phyloP scores from a whole-genome alignment of 2,113 vertebrate genomes.

The Sula dactylatra region DNA sequence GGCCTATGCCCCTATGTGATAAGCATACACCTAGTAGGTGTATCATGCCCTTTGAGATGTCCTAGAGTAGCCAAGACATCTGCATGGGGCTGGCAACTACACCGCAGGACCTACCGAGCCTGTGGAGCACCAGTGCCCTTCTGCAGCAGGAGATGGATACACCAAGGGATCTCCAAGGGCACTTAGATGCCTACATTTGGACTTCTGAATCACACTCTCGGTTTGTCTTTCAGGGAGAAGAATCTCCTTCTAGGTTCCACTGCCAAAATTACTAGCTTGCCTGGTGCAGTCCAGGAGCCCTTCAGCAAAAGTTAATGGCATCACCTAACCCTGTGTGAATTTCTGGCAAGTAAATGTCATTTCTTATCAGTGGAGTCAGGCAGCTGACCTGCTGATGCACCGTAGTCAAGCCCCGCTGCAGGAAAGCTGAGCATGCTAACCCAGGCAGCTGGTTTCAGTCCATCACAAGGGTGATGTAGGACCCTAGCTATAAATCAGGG shows the following conservation, averaged over 20 bases:
- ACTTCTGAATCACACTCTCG: not conserved
- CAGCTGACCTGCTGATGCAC: not conserved
- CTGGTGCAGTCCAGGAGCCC: not conserved
- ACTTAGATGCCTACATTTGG: not conserved
- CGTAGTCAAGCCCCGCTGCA: fast-evolving
- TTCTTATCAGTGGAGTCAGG: not conserved
- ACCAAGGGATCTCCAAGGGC: not conserved
- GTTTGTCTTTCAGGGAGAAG: not conserved
- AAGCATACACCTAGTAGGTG: not conserved
- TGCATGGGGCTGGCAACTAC: not conserved
- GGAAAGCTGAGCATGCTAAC: not conserved
- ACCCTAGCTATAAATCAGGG: not conserved
- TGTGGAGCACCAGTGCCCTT: not conserved
- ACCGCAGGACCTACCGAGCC: fast-evolving
- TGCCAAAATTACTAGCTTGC: not conserved
- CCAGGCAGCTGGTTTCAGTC: not conserved
- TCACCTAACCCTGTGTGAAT: not conserved
- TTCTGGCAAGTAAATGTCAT: not conserved
- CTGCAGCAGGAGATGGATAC: not conserved
- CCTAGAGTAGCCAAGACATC: not conserved
- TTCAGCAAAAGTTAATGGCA: not conserved
- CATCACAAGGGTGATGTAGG: not conserved
- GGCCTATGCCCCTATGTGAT: not conserved
- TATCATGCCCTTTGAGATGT: not conserved
- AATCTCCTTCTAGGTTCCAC: not conserved